Evolutionary conservation across 1,140 invertebrate species (phyloP).

Genomic region (Ceratoteleas bidentatus): DNA sequence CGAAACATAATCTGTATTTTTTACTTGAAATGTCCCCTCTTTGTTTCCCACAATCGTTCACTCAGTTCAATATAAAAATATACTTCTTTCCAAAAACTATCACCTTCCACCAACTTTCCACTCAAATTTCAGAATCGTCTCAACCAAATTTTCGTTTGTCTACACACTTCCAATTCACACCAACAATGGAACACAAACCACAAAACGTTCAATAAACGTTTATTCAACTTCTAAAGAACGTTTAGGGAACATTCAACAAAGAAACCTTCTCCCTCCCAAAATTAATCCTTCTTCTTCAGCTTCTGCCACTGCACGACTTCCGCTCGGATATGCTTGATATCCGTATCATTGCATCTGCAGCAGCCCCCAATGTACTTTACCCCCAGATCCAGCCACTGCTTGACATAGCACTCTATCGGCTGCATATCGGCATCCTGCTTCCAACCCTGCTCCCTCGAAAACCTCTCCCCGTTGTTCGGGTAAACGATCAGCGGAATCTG

Average conservation of each 20-base stretch:
- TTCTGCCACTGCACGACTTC: conserved; percentile 73
- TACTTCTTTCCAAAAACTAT: not conserved
- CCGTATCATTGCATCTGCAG: conserved; percentile 86
- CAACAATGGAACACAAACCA: too few species aligned
- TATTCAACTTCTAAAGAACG: too few species aligned
- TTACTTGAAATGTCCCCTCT: too few species aligned
- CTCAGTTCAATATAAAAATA: too few species aligned
- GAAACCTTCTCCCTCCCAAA: too few species aligned
- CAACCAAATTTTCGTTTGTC: not conserved
- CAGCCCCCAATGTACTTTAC: conserved; percentile 90
- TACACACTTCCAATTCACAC: too few species aligned
- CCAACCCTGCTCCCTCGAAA: conserved; percentile 83
- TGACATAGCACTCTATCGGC: conserved; percentile 83
- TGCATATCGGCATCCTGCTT: conserved; percentile 81
- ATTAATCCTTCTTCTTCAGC: conserved; percentile 31
- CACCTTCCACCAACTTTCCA: not conserved
- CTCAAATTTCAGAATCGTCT: not conserved
- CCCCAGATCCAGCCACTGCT: conserved; percentile 86
- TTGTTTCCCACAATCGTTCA: too few species aligned
- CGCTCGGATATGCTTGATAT: conserved; percentile 82
- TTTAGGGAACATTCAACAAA: too few species aligned
- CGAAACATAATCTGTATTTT: too few species aligned
- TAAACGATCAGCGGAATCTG: conserved; percentile 85
- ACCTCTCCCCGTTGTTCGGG: conserved; percentile 87
- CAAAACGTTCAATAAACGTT: too few species aligned